Conservation (phyloP, 2,113 vertebrate species). For the Atherinomorus stipes region DNA sequence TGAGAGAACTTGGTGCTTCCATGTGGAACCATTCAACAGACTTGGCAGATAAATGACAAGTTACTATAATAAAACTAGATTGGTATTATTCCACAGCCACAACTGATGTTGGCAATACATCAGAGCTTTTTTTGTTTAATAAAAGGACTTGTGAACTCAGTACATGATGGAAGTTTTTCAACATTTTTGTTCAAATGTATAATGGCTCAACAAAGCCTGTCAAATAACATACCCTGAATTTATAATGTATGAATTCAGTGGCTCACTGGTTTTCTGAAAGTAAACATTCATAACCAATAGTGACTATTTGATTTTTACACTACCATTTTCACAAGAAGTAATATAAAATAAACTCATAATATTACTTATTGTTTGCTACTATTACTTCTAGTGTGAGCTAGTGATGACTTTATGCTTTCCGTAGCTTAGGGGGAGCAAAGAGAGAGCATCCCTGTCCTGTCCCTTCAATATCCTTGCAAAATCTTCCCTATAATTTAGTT, state of each 20-base stretch:
- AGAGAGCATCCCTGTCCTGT: conserved; percentile 20
- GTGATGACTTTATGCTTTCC: conserved; percentile 44
- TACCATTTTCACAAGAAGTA: conserved; percentile 59
- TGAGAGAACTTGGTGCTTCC: conserved; percentile 26
- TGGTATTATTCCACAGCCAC: conserved; percentile 40
- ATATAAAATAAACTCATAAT: conserved; percentile 53
- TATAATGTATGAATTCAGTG: conserved; percentile 41
- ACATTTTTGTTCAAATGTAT: conserved; percentile 42
- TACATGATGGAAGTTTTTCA: conserved; percentile 18
- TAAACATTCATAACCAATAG: conserved; percentile 53
- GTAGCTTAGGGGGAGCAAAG: conserved; percentile 25
- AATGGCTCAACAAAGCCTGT: conserved; percentile 45
- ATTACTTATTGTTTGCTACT: conserved; percentile 66
- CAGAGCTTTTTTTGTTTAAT: conserved; percentile 4
- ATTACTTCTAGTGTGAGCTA: conserved; percentile 58
- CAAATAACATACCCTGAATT: conserved; percentile 69
- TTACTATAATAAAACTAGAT: conserved; percentile 55
- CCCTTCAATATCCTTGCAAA: conserved; percentile 14
- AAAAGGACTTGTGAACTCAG: conserved; percentile 35
- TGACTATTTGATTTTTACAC: conserved; percentile 51
- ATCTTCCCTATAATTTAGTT: conserved; percentile 16
- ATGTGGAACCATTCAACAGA: conserved; percentile 25
- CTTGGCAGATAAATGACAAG: conserved; percentile 31
- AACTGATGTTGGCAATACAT: conserved; percentile 39
- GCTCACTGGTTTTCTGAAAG: conserved; percentile 53